Base-by-base conservation (phyloP, 2,113 vertebrate species). In the Platycercus adscitus region DNA sequence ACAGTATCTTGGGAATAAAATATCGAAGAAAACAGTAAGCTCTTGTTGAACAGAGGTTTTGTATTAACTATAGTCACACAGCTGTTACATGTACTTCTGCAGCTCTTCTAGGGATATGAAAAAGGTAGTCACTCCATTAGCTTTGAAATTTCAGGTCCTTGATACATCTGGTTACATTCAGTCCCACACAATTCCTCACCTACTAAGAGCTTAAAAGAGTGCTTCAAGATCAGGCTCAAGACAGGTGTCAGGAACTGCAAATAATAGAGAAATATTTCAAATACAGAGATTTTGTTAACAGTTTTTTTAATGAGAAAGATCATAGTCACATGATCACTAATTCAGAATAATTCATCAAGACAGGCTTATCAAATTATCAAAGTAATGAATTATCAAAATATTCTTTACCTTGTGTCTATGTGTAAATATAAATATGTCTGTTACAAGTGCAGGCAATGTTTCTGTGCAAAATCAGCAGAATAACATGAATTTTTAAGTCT, bases 81-180 rank as follows among this genome's bases (percentile, higher is more conserved):
- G 14, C 24, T 53, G 23, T 43, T 63, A 75, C 14, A 35, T 75
- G 11, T 33, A 37, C 2, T 61, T 80, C 15, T 79, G 31, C n/a
- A 61, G 13, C 69, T 71, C 39, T 89, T 75, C 35, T 21, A 37
- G 23, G 24, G 19, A 21, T 93, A 47, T 26, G 35, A 53, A 80
- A 53, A 50, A 47, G 25, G 10, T 14, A 86, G 47, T 49, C 24
- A 41, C 7, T 65, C 35, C 24, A 37, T 14, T 47, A 66, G 35
- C 31, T 88, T 92, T 88, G 53, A 89, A 72, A 86, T 52, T 77
- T 56, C 69, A 76, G 28, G 26, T 75, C 46, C 70, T 81, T 75
- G n/a, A 55, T 33, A 66, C 7, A 33, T 25, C 41, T 50, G 16
- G 14, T 56, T 89, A n/a, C 53, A 80, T 31, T 31, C 49, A 65